Percentiles rank a stretch among this genome's conserved stretches.
phyloP scores from a whole-genome alignment of 2,113 vertebrate species.

The Hyperoodon ampullatus region DNA sequence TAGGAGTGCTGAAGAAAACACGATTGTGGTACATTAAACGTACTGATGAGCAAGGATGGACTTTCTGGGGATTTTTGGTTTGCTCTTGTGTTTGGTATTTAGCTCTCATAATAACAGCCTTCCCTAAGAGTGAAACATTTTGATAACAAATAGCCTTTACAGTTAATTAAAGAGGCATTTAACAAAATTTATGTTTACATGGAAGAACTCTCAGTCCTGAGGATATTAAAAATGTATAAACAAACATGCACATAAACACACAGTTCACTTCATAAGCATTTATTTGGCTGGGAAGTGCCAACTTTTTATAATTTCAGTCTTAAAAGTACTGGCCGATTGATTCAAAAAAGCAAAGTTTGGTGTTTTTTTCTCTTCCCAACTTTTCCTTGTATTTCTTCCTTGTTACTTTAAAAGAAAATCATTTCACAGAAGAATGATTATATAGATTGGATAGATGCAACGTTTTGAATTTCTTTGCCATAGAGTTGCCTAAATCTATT shows the following conservation, averaged over 20 bases:
- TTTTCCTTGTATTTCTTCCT: conserved; percentile 50
- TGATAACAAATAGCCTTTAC: conserved; percentile 65
- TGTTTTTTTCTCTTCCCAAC: not conserved
- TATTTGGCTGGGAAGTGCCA: conserved; percentile 63
- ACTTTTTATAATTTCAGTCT: conserved; percentile 57
- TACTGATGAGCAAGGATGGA: conserved; percentile 10
- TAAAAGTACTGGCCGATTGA: conserved; percentile 53
- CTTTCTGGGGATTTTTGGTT: conserved; percentile 45
- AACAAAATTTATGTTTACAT: conserved; percentile 74
- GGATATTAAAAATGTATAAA: conserved; percentile 64
- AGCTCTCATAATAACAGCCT: conserved; percentile 34
- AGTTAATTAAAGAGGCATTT: conserved; percentile 67
- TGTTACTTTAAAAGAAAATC: conserved; percentile 26
- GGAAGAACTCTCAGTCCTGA: conserved; percentile 58
- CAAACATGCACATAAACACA: conserved; percentile 61
- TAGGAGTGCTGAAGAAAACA: conserved; percentile 44
- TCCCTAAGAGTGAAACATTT: conserved; percentile 62
- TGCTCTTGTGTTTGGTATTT: conserved; percentile 38
- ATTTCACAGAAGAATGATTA: conserved; percentile 34
- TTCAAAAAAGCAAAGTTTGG: conserved; percentile 53
- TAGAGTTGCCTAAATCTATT: not conserved
- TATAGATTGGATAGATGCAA: not conserved
- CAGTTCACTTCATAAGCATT: conserved; percentile 53
- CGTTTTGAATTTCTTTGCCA: conserved; percentile 1
- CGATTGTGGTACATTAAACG: not conserved